Evolutionary conservation across 2,888 invertebrate species (phyloP), one percentile per base, ranked within the genome.

Genomic region (Phoenoteleia sp.): DNA sequence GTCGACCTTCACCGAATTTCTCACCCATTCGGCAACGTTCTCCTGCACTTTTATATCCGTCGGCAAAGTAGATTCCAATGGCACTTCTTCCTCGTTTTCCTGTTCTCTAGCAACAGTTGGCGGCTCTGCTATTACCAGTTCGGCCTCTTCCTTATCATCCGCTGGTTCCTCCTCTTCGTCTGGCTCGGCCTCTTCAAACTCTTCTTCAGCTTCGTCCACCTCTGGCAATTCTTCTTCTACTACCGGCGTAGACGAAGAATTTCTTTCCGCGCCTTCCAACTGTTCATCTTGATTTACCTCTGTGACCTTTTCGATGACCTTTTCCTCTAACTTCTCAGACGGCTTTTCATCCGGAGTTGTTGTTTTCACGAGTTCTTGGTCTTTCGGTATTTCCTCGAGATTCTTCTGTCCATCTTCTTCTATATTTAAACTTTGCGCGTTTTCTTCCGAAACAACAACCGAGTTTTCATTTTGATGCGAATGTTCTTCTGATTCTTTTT

Each of bases 11-110:
- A 93, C 85, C 82, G 94, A 93, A 84, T 94, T 95, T 23, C 93
- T 90, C 49, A 94, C 93, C 88, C 95, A 95, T 27, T 94, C 94
- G 7, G 91, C 89, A 45, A 94, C 94, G 45, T 92, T 92, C 36
- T 93, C 72, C 13, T 76, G 82, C 1, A 42, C 52, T 93, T 33
- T 94, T 93, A 58, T 84, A 17, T 91, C 91, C 9, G 89, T 87
- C 62, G 93, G 90, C 85, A 92, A 88, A 9, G 89, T 85, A 85
- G 93, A 88, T 56, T 91, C 90, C 39, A 86, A 87, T 3, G 87
- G 75, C 6, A 91, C 86, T 80, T 93, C 92, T 7, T 91, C 92
- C 60, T 93, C 93, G 29, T 89, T 90, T 6, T 92, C 87, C 42
- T 92, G 66, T 42, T 93, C 92, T n/a, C 89, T 88, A 13, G 89